phyloP scores from a whole-genome alignment of 2,113 vertebrate species.

The Oncorhynchus kisutch region DNA sequence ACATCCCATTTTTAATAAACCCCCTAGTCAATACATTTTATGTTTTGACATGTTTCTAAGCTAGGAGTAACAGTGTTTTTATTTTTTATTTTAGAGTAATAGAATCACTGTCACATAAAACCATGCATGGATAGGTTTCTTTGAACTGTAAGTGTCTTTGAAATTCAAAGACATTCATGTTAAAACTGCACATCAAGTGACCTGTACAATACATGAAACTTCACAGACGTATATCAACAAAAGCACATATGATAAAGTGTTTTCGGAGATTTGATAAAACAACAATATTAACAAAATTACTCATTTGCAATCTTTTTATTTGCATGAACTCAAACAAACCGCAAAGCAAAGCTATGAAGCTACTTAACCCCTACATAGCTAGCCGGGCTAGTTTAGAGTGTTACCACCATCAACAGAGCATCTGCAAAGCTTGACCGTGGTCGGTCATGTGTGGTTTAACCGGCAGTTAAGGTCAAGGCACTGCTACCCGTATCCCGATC shows the following conservation, averaged over 20 bases:
- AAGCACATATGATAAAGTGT: constrained; percentile 6
- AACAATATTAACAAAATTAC: background rate
- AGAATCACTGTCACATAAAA: no score
- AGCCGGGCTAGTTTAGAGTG: background rate
- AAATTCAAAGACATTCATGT: constrained; percentile 19
- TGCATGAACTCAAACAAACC: background rate
- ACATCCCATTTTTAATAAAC: background rate
- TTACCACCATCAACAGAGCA: background rate
- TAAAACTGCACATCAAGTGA: constrained; percentile 34
- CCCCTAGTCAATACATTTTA: no score
- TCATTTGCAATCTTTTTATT: background rate
- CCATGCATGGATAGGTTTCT: constrained; percentile 10
- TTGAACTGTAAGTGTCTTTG: constrained; percentile 6
- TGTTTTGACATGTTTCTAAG: no score
- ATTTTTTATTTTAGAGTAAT: no score
- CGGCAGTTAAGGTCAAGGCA: background rate
- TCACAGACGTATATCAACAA: background rate
- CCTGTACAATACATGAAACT: no score
- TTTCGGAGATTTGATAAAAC: background rate
- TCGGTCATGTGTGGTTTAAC: background rate
- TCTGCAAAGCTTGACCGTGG: constrained; percentile 1
- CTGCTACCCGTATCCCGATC: constrained; percentile 64
- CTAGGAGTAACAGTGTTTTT: no score
- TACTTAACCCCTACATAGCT: background rate
- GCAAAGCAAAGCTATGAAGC: constrained; percentile 9